Evolutionary conservation across 2,888 invertebrate species (phyloP).

Genomic region (Chalcis sispes): DNA sequence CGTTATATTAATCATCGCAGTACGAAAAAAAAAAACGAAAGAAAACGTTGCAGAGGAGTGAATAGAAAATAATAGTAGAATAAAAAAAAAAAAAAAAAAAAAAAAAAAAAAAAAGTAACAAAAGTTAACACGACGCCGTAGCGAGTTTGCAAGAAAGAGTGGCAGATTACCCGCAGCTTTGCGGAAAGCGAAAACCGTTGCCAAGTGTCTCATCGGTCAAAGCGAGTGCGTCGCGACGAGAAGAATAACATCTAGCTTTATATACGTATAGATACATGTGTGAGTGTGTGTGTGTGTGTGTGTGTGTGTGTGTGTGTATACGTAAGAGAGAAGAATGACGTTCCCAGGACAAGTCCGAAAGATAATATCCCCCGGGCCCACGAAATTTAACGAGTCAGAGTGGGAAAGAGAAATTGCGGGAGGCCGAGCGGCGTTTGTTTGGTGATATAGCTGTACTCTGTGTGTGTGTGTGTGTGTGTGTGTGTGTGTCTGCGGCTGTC

Average conservation of each 20-base stretch:
- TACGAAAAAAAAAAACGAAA: no score
- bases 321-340: background rate
- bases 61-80: no score
- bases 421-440: conserved; percentile 5
- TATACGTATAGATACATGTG: no score
- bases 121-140: no score
- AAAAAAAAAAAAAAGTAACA: background rate
- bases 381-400: conserved; percentile 67
- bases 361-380: conserved; percentile 50
- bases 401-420: conserved; percentile 47
- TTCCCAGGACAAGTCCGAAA: no score
- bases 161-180: conserved; percentile 21
- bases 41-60: no score
- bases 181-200: conserved; percentile 29
- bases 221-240: background rate
- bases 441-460: background rate
- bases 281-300: background rate
- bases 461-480: no score
- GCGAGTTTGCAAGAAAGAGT: conserved; percentile 11
- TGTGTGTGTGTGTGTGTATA: background rate
- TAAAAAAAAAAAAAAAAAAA: background rate
- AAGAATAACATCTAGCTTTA: background rate
- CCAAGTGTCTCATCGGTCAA: conserved; percentile 50
- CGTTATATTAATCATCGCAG: no score
- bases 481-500: no score